phyloP scores from a whole-genome alignment of 2,888 invertebrate genomes.

The Drosophila kambysellisi region DNA sequence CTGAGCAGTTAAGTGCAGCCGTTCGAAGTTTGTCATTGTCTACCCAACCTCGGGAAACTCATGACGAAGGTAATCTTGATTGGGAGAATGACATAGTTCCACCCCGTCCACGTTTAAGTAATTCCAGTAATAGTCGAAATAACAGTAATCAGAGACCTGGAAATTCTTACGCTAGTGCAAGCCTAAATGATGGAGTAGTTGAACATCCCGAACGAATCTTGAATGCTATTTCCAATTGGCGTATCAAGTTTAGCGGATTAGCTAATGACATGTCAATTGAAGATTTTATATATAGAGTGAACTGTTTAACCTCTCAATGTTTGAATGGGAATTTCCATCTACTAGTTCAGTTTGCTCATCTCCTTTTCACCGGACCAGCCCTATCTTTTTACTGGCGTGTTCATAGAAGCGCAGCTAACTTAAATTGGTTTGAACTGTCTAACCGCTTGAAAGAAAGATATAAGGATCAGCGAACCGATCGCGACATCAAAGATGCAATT shows the following conservation, averaged over 20 bases:
- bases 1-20: too few relatives aligned
- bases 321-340: background rate
- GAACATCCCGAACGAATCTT: background rate
- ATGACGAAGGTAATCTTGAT: background rate
- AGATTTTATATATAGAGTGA: too few relatives aligned
- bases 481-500: background rate
- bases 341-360: background rate
- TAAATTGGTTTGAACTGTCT: background rate
- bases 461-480: background rate
- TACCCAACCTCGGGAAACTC: background rate
- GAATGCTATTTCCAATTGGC: too few relatives aligned
- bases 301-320: too few relatives aligned
- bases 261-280: background rate
- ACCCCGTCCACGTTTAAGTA: too few relatives aligned
- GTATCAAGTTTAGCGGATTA: background rate
- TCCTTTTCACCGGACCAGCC: too few relatives aligned
- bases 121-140: background rate
- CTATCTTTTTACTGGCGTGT: background rate
- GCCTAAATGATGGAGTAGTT: background rate
- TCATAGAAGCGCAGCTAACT: background rate
- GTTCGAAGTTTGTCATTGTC: background rate
- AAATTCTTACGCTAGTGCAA: background rate
- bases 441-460: background rate
- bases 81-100: background rate
- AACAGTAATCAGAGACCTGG: background rate